phyloP scores from a whole-genome alignment of 2,888 invertebrate species.

The Brassicogethes aeneus region DNA sequence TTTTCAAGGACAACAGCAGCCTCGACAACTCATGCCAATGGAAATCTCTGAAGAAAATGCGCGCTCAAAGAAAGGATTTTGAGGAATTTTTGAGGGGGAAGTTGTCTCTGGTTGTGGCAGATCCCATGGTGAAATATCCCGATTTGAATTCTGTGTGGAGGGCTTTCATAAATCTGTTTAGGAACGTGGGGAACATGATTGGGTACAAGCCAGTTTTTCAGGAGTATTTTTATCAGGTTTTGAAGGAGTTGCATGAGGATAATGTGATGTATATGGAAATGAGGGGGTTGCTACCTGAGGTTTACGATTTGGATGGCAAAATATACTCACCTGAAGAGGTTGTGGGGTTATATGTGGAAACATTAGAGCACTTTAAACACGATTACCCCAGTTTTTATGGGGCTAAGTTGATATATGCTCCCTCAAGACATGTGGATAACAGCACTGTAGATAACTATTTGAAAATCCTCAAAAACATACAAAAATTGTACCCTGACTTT shows the following conservation, averaged over 20 bases:
- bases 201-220: conserved; percentile 48
- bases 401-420: conserved; percentile 52
- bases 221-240: conserved; percentile 46
- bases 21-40: conserved; percentile 25
- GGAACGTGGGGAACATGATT: conserved; percentile 37
- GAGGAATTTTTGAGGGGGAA: conserved; percentile 45
- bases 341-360: conserved; percentile 41
- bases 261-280: conserved; percentile 56
- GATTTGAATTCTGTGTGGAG: conserved; percentile 43
- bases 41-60: conserved; percentile 18
- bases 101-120: conserved; percentile 47
- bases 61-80: conserved; percentile 33
- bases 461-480: conserved; percentile 12
- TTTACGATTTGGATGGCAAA: conserved; percentile 50
- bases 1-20: conserved; percentile 12
- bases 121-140: conserved; percentile 30
- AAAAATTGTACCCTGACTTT: conserved; percentile 44
- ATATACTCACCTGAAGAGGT: conserved; percentile 41
- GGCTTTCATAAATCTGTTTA: conserved; percentile 44
- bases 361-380: conserved; percentile 43
- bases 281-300: conserved; percentile 43
- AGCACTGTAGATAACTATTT: conserved; percentile 31
- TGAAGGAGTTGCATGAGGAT: conserved; percentile 52
- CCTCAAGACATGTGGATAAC: conserved; percentile 37
- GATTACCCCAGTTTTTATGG: conserved; percentile 51